Evolutionary conservation across 1,140 invertebrate species (phyloP).

Genomic region (Himalopsyche phryganea): DNA sequence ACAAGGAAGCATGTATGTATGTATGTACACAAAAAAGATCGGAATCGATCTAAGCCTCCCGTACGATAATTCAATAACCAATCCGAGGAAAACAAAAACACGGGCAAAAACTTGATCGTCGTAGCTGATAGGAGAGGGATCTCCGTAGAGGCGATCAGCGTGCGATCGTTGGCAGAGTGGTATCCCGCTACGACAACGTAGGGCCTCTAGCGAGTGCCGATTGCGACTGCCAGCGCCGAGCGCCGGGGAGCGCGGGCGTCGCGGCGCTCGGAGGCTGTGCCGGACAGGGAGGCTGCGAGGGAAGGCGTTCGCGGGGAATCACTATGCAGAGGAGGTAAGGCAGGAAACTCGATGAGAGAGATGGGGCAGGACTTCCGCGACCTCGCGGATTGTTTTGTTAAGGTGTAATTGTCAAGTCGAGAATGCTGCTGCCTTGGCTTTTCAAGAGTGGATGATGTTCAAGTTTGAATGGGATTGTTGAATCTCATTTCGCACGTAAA

Average conservation of each 20-base stretch:
- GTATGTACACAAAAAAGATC: no score
- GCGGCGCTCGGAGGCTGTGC: not conserved
- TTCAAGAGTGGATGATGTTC: no score
- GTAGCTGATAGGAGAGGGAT: not conserved
- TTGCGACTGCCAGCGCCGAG: conserved; percentile 22
- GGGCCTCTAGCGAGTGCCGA: conserved; percentile 19
- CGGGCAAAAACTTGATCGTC: no score
- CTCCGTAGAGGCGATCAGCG: not conserved
- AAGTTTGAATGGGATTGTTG: no score
- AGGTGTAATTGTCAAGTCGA: conserved; percentile 21
- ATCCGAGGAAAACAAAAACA: no score
- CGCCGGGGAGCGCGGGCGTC: conserved; percentile 2
- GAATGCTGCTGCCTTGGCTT: not conserved
- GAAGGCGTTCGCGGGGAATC: conserved; percentile 1
- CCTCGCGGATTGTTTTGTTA: conserved; percentile 23
- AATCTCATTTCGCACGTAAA: no score
- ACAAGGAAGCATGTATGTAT: no score
- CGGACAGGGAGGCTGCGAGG: conserved; percentile 1
- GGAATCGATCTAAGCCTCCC: no score
- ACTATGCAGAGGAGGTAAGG: no score
- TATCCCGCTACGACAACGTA: conserved; percentile 13
- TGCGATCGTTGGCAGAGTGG: not conserved
- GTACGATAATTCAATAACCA: no score
- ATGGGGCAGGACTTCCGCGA: conserved; percentile 14
- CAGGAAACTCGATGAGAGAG: not conserved